Percentiles rank a stretch among this genome's conserved stretches.
These are phyloP conservation scores for Epinephelus cyanopodus DNA, from an alignment of 2,113 vertebrate genomes.

Conservation along the genomic window DNA sequence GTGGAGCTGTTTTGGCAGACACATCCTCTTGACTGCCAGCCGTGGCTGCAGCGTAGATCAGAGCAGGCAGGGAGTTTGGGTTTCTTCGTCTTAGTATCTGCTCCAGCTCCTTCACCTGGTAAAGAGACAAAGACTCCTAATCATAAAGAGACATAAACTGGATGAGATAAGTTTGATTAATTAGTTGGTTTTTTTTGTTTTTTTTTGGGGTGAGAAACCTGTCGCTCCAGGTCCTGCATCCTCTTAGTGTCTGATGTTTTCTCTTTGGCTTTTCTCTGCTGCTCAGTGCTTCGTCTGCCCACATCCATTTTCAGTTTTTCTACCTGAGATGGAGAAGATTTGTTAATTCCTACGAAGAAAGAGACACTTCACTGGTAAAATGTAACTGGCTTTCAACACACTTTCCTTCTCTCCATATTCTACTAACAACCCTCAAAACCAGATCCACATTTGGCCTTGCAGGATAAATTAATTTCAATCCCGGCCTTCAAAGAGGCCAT, in stretches of 20 bases:
- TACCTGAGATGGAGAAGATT: slow-evolving; percentile 79
- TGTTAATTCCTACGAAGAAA: not conserved
- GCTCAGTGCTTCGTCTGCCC: slow-evolving; percentile 81
- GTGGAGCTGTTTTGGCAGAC: not conserved
- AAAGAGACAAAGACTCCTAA: not conserved
- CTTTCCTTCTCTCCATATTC: no score
- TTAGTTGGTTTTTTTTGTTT: not conserved
- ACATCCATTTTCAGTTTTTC: slow-evolving; percentile 89
- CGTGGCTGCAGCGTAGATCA: slow-evolving; percentile 91
- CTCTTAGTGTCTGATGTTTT: slow-evolving; percentile 87
- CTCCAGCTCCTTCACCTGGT: slow-evolving; percentile 95
- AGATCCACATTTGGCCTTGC: no score
- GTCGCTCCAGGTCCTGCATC: slow-evolving; percentile 92
- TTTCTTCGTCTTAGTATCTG: slow-evolving; percentile 89
- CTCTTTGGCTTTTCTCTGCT: slow-evolving; percentile 86
- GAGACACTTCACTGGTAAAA: not conserved
- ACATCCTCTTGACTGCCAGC: slow-evolving; percentile 42
- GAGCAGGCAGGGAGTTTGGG: slow-evolving; percentile 93
- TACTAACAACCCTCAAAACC: no score
- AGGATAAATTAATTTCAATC: no score
- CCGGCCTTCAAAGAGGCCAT: no score
- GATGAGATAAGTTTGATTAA: accelerated
- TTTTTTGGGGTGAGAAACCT: slow-evolving; percentile 80
- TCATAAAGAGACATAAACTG: not conserved
- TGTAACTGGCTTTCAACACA: not conserved